Evolutionary conservation across 2,113 vertebrate species (phyloP).

Genomic region (Bubo scandiacus): DNA sequence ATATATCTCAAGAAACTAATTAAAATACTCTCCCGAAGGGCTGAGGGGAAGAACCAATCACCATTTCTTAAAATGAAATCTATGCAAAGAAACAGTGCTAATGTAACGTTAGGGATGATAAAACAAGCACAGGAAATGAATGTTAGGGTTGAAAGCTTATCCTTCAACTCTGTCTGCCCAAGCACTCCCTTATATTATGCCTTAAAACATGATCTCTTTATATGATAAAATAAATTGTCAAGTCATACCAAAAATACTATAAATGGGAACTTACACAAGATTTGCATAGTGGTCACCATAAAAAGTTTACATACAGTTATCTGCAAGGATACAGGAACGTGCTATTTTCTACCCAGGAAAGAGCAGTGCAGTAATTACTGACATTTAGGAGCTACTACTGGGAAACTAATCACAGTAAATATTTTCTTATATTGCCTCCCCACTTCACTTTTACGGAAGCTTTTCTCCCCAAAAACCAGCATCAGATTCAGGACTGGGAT

Average conservation of each 20-base stretch:
- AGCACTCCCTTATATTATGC: neutral
- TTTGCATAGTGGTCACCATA: neutral
- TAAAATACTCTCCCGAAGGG: constrained; percentile 25
- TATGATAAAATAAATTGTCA: neutral
- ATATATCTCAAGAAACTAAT: constrained; percentile 46
- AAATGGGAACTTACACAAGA: neutral
- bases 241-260: neutral
- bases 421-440: neutral
- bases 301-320: neutral
- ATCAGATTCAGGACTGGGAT: neutral
- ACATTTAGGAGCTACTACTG: neutral
- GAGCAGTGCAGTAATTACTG: neutral
- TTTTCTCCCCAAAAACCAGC: neutral
- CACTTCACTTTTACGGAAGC: neutral
- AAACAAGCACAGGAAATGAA: constrained; percentile 61
- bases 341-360: neutral
- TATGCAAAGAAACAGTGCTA: neutral
- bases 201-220: neutral
- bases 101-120: constrained; percentile 36
- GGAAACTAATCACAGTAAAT: neutral
- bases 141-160: constrained; percentile 24
- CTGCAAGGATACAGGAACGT: neutral
- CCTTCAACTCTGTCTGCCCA: constrained; percentile 3
- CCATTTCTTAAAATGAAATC: constrained; percentile 28
- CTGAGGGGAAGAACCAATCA: constrained; percentile 30